Percentiles rank a stretch among this genome's conserved stretches.
Evolutionary conservation across 2,888 invertebrate genomes (phyloP).

Genomic region (Metacarcinus magister): DNA sequence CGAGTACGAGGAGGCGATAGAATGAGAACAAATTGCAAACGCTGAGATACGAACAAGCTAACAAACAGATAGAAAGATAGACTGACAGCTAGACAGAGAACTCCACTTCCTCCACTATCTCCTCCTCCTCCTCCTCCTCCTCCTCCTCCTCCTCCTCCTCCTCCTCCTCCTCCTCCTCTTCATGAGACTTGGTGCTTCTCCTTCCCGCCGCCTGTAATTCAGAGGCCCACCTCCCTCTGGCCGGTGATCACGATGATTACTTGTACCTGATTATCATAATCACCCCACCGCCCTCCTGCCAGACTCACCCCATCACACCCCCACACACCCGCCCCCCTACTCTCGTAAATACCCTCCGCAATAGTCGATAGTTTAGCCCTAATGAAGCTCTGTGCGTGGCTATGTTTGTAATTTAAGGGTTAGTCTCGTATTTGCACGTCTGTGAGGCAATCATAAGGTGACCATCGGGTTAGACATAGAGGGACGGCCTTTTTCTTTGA

Average conservation of each 20-base stretch:
- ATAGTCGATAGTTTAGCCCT: conserved; percentile 10
- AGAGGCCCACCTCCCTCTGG: conserved; percentile 29
- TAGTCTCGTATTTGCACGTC: conserved; percentile 20
- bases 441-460: not conserved
- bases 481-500: not conserved
- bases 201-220: not conserved
- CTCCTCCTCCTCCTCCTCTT: not conserved
- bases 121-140: conserved; percentile 15
- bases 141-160: conserved; percentile 15
- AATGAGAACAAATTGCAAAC: not conserved
- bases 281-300: not conserved
- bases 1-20: not conserved
- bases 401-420: conserved; percentile 17
- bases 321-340: not conserved
- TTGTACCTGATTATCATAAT: conserved; percentile 14
- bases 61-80: not conserved
- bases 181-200: not conserved
- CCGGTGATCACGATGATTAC: conserved; percentile 18
- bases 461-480: not conserved
- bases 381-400: not conserved
- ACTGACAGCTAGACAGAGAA: not conserved
- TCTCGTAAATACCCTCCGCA: not conserved
- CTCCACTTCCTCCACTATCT: not conserved
- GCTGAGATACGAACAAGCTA: not conserved
- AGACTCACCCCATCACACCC: not conserved